Evolutionary conservation across 64 coral and sea anemone species (phyloP).

Genomic region (Porites lutea): DNA sequence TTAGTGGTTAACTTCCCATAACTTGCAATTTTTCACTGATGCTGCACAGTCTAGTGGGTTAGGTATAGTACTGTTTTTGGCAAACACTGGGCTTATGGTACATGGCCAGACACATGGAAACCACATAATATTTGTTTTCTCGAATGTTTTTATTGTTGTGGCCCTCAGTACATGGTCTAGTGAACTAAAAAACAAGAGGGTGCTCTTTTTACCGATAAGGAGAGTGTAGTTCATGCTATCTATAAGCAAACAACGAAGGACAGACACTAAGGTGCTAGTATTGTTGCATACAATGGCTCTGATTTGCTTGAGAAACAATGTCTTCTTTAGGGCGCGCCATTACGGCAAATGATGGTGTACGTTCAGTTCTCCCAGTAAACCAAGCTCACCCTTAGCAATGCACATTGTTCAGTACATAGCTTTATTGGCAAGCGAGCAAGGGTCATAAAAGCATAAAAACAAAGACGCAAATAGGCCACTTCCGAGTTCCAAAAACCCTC

Average conservation of each 20-base stretch:
- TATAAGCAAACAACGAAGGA: not conserved
- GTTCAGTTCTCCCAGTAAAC: no score
- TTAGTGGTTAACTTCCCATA: not conserved
- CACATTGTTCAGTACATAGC: no score
- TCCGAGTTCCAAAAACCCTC: no score
- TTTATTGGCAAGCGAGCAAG: no score
- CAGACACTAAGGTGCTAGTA: not conserved
- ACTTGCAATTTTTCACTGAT: constrained; percentile 23
- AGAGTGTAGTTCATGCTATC: not conserved
- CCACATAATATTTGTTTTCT: not conserved
- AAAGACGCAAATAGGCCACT: no score
- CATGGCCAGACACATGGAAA: constrained; percentile 14
- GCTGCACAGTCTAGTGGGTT: not conserved
- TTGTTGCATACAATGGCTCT: not conserved
- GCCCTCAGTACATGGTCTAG: not conserved
- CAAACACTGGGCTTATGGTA: constrained; percentile 4
- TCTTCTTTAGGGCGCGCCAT: not conserved
- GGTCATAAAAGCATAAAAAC: no score
- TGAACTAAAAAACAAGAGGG: not conserved
- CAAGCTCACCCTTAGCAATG: no score
- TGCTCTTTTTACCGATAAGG: not conserved
- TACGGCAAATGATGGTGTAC: no score
- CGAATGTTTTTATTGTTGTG: not conserved
- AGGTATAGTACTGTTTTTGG: constrained; percentile 30
- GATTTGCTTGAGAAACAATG: not conserved